These are phyloP conservation scores for Laupala kohalensis DNA, from an alignment of 1,140 invertebrate genomes.

Conservation along the genomic window DNA sequence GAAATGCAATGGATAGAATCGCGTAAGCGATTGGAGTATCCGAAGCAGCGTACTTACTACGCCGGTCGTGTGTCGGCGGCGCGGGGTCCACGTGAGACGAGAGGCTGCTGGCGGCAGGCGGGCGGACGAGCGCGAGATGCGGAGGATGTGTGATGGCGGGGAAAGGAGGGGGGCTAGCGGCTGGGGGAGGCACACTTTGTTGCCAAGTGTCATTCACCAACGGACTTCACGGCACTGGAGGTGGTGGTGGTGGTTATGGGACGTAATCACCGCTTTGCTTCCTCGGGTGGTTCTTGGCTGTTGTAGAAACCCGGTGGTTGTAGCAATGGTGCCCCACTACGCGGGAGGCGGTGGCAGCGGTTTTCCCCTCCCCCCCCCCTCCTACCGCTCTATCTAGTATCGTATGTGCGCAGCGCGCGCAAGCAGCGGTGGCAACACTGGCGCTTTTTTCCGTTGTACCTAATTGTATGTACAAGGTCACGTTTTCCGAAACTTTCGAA, in stretches of 20 bases:
- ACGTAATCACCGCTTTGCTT: neutral
- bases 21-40: neutral
- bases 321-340: too few species aligned
- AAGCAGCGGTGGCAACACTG: neutral
- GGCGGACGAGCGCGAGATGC: neutral
- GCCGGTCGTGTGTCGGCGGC: too few species aligned
- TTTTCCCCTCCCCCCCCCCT: too few species aligned
- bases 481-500: neutral
- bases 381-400: too few species aligned
- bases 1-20: neutral
- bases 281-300: neutral
- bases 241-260: too few species aligned
- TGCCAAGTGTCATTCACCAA: constrained; percentile 1
- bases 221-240: too few species aligned
- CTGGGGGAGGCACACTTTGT: neutral
- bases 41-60: too few species aligned
- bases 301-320: too few species aligned
- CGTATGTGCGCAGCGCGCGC: neutral
- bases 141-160: neutral
- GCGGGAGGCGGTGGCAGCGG: too few species aligned
- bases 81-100: too few species aligned
- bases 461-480: neutral
- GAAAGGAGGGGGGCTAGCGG: neutral
- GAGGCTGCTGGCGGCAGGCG: neutral
- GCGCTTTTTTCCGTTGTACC: neutral